A percentile compares a stretch with the other conserved stretches of the same genome.
Conservation (phyloP, 2,888 invertebrate genomes). For the Andrena minutula region DNA sequence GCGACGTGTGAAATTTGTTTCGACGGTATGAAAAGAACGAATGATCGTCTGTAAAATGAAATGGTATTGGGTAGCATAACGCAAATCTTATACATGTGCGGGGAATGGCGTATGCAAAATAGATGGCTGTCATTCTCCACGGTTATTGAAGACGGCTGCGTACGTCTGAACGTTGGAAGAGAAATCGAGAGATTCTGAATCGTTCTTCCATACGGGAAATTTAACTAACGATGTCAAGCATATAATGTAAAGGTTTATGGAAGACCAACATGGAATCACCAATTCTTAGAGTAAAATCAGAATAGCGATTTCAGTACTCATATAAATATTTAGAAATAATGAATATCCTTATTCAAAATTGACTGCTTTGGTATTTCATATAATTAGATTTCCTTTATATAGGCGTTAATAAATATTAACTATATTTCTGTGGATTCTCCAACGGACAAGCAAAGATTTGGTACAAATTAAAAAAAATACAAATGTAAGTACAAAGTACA, state of each 20-base stretch:
- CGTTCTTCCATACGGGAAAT: constrained; percentile 11
- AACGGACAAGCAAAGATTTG: too few relatives aligned
- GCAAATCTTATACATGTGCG: constrained; percentile 62
- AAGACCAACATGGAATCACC: neutral
- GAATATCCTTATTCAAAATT: too few relatives aligned
- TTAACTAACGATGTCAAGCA: neutral
- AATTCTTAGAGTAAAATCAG: neutral
- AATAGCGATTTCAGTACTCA: neutral
- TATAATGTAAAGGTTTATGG: neutral
- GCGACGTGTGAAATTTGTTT: neutral
- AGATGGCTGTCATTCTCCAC: constrained; percentile 58
- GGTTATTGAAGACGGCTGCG: constrained; percentile 38
- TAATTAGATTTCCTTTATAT: too few relatives aligned
- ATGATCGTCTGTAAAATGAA: constrained; percentile 43
- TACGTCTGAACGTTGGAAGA: constrained; percentile 49
- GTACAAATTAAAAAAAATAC: too few relatives aligned
- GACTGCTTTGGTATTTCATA: too few relatives aligned
- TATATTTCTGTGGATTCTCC: too few relatives aligned
- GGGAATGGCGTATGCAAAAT: constrained; percentile 59
- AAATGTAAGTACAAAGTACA: too few relatives aligned
- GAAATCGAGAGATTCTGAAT: constrained; percentile 46
- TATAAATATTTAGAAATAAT: too few relatives aligned
- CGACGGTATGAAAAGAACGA: constrained; percentile 11
- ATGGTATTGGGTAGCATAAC: constrained; percentile 29
- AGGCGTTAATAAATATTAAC: too few relatives aligned